Base-by-base conservation (phyloP, 2,888 invertebrate species). In the Drosophila bunnanda region DNA sequence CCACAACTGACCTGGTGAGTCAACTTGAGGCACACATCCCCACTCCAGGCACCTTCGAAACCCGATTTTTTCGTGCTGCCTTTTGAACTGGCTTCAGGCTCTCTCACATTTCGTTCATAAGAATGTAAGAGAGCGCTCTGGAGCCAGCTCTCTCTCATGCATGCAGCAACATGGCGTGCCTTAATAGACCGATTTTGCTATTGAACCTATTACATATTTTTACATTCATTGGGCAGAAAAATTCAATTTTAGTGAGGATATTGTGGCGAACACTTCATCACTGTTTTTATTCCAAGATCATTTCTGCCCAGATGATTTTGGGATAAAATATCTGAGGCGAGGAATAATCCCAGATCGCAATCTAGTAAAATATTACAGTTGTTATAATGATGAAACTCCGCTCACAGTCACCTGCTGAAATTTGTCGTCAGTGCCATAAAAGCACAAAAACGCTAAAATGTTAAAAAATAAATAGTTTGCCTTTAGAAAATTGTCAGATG, bases 281-380 rank as follows among this genome's bases (percentile, higher is more conserved):
- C 22, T 43, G 43, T 43, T 43, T 22, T 43, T 43, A 43, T 43
- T 20, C 43, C 20, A 43, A 43, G 43, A 43, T 43, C 43, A 43
- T 22, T 43, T 43, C 20, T 22, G 12, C 12, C 43, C 43, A 43
- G 43, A 22, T 43, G 43, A 43, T 22, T 22, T 43, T 43, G 43
- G 43, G 20, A 43, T 43, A 43, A 43, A 36, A 17, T 13, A 20
- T 32, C 48, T 50, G 30, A 17, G 13, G 17, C 10, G 13, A 13
- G 48, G 30, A 17, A 13, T 32, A 32, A 20, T 50, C 7, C 48
- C 48, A 20, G 32, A 50, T 32, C 30, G 48, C 12, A 50, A 50
- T 17, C 17, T 48, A 30, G 12, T 17, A 7, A 30, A 17, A 17
- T 17, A 48, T 6, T 10, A 17, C n/a, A 48, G 12, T n/a, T 30